Evolutionary conservation across 2,888 invertebrate genomes (phyloP), one percentile per base, ranked within the genome.

Genomic region (Neoaliturus tenellus): DNA sequence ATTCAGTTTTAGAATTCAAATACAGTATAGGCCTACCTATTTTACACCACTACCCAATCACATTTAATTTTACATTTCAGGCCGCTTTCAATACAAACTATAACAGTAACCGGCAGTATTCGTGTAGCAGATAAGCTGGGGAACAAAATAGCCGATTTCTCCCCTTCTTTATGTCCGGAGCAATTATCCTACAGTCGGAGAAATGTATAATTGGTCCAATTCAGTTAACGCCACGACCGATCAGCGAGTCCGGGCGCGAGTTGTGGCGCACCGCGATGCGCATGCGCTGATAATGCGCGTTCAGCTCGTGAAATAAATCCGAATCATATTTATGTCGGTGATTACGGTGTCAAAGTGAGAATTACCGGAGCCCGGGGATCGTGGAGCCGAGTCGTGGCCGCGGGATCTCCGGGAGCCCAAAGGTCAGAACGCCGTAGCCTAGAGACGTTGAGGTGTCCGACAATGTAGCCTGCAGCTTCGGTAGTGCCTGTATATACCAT

Each of bases 201-300:
- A 75, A 75, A 75, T 75, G 73, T 75, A 75, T 75, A 75, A 75
- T 75, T 75, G 73, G 73, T 44, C 44, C 44, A 44, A 44, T 75
- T 75, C 73, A 75, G 73, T 75, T 75, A 75, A 75, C 73, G 44
- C 73, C 73, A 75, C 73, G 73, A 75, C 73, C 73, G 73, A 75
- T 75, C 73, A 44, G 44, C 73, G 44, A 20, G 31, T 33, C 31
- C 17, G 17, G 33, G 33, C 35, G 69, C 69, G 69, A 69, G 69
- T 69, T 69, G 69, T 69, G 69, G 69, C 69, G 33, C 41, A 23
- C 39, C 23, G 41, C 2, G 73, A 75, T 75, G 73, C 73, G 73
- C 73, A 75, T 75, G 73, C 44, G 44, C 73, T 25, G 73, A 75
- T 75, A 75, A 28, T 44, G 73, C 73, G 41, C 73, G 73, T 20